Evolutionary conservation across 2,888 invertebrate species (phyloP).

Genomic region (Nephrotoma guestfalica): DNA sequence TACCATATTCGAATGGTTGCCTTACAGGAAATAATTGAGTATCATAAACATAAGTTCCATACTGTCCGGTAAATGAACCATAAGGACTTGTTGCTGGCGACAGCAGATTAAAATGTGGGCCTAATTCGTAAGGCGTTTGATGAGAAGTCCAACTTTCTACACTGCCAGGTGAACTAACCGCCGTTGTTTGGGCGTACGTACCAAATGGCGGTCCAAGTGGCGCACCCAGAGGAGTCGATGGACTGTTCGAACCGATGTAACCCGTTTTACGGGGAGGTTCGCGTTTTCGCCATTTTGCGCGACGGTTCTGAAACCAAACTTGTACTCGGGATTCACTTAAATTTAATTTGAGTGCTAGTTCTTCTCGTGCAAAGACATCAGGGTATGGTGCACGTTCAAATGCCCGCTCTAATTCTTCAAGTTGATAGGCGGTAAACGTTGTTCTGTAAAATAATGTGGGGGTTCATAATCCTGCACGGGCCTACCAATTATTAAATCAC

Average conservation of each 20-base stretch:
- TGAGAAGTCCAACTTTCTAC: constrained; percentile 65
- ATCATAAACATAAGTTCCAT: constrained; percentile 55
- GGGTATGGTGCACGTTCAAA: constrained; percentile 94
- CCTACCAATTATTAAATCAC: constrained; percentile 12
- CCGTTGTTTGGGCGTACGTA: constrained; percentile 44
- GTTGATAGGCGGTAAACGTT: constrained; percentile 88
- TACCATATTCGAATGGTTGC: constrained; percentile 39
- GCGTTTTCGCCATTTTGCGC: constrained; percentile 89
- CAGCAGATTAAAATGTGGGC: constrained; percentile 57
- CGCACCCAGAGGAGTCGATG: constrained; percentile 42
- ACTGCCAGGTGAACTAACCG: constrained; percentile 42
- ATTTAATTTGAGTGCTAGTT: constrained; percentile 77
- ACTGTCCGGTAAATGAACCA: constrained; percentile 47
- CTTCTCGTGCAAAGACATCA: constrained; percentile 89
- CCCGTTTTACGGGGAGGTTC: constrained; percentile 86
- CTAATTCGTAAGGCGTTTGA: constrained; percentile 61
- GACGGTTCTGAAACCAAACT: constrained; percentile 49
- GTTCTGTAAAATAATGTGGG: constrained; percentile 46
- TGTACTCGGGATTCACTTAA: constrained; percentile 66
- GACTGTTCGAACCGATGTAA: constrained; percentile 55
- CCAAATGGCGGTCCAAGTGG: constrained; percentile 42
- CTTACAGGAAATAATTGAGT: constrained; percentile 54
- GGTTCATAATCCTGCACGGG: background rate
- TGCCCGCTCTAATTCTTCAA: constrained; percentile 84
- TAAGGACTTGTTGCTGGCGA: constrained; percentile 53